Percentiles rank a stretch among this genome's conserved stretches.
Evolutionary conservation across 23 tunicate species (phyloP).

Genomic region (Corella eumyota): DNA sequence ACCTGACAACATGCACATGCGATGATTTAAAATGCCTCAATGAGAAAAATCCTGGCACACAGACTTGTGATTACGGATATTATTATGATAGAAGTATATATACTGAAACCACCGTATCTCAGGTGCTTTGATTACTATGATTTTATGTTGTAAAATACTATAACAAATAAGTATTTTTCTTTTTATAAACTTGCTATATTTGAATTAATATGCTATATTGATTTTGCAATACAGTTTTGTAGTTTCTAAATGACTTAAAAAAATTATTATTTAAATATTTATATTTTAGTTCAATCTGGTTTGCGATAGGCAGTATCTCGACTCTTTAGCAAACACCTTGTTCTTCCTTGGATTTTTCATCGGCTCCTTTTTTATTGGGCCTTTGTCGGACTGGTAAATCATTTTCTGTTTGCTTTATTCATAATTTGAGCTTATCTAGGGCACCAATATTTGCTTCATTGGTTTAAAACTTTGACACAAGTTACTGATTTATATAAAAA

Average conservation of each 20-base stretch:
- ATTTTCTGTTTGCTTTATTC: not conserved
- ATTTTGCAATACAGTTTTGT: not conserved
- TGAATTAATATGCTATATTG: too few species aligned
- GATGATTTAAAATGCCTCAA: slow-evolving; percentile 22
- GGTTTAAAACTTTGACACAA: too few species aligned
- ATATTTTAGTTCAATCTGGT: slow-evolving; percentile 45
- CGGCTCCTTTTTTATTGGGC: slow-evolving; percentile 68
- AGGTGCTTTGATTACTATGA: slow-evolving; percentile 12
- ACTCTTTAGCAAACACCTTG: slow-evolving; percentile 57
- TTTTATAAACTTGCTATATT: not conserved
- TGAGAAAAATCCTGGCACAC: not conserved
- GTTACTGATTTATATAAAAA: too few species aligned
- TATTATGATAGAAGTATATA: slow-evolving; percentile 21
- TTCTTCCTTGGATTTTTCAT: slow-evolving; percentile 57
- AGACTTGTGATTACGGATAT: slow-evolving; percentile 49
- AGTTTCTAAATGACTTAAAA: not conserved
- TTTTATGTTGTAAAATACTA: not conserved
- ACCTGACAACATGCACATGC: slow-evolving; percentile 15
- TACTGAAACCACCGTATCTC: slow-evolving; percentile 29
- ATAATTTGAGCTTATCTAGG: too few species aligned
- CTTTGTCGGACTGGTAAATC: slow-evolving; percentile 51
- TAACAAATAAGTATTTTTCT: too few species aligned
- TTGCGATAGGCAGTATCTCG: slow-evolving; percentile 45
- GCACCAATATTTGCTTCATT: too few species aligned
- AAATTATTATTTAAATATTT: not conserved